A percentile compares a stretch with the other conserved stretches of the same genome.
These are phyloP conservation scores for Laticauda colubrina DNA, from an alignment of 2,113 vertebrate species.

Conservation along the genomic window DNA sequence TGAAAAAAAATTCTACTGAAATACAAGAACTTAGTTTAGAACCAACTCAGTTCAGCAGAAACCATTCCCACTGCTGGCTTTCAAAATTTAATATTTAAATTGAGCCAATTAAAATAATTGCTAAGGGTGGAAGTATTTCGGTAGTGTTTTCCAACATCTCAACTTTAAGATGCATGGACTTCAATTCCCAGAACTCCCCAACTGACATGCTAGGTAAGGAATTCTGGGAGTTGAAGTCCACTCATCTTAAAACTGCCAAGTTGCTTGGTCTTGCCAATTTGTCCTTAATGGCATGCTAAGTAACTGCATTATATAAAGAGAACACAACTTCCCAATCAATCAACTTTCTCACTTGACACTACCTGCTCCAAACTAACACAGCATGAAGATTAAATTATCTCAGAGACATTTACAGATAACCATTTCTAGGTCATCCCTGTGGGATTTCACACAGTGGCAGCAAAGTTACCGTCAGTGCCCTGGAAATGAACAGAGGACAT, in stretches of 20 bases:
- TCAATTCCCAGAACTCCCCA: neutral
- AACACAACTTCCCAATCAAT: slow-evolving; percentile 39
- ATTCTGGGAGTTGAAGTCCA: neutral
- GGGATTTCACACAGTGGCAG: slow-evolving; percentile 1
- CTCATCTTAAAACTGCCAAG: neutral
- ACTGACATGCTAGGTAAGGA: neutral
- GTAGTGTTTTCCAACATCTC: neutral
- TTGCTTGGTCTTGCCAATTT: neutral
- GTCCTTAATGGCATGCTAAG: slow-evolving; percentile 36
- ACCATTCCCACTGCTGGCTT: neutral
- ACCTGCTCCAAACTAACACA: slow-evolving; percentile 54
- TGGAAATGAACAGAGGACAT: slow-evolving; percentile 31
- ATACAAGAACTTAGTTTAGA: neutral
- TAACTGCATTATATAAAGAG: slow-evolving; percentile 14
- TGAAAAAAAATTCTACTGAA: neutral
- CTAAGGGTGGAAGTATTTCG: neutral
- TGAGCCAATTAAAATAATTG: neutral
- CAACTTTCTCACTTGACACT: slow-evolving; percentile 31
- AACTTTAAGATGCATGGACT: neutral
- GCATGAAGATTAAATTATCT: slow-evolving; percentile 57
- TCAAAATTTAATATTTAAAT: neutral
- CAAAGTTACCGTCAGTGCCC: neutral
- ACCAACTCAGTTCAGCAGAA: neutral
- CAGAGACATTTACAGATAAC: slow-evolving; percentile 44
- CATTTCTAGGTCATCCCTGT: slow-evolving; percentile 36